Base-by-base conservation (phyloP, 2,888 invertebrate species). In the Phania funesta region DNA sequence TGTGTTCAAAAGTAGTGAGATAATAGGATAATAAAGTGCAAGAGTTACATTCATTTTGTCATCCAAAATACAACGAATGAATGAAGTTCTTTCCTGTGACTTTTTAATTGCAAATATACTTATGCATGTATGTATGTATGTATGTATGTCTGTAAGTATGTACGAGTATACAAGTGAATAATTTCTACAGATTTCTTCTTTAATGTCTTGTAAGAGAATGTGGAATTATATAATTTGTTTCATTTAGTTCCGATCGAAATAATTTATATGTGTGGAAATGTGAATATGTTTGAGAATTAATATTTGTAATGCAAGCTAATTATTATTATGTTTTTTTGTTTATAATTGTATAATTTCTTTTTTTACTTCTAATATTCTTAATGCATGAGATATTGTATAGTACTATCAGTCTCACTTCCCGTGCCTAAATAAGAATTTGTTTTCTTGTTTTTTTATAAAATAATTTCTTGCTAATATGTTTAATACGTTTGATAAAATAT, bases 361-460 rank as follows among this genome's bases (percentile, higher is more conserved):
- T 16, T 16, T 5, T 41, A 16, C 16, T 48, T 7, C 50, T 54
- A 60, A 73, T 64, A 44, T 65, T 74, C 67, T 75, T 80, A 74
- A 76, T 80, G 76, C 80, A 80, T 83, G 83, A 80, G 83, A 83
- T 83, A 79, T 78, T 77, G 82, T 79, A 88, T 89, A 88, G 85
- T 87, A 87, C 87, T 88, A 88, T 88, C 88, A 88, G 88, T 88
- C 88, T 88, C 88, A 88, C 89, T 85, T 88, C 84, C 86, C 86
- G 87, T 88, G 87, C 87, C 87, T 86, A 86, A 80, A 84, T 84
- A 85, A 84, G 82, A 84, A 84, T 79, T 83, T 65, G 22, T 83
- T 75, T 80, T 81, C 84, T n/a, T n/a, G n/a, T 84, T 62, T 78
- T 83, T 79, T 82, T 74, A 76, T 70, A 80, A 64, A 78, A 54